Evolutionary conservation across 2,888 invertebrate species (phyloP), one percentile per base, ranked within the genome.

Genomic region (Plutella xylostella): DNA sequence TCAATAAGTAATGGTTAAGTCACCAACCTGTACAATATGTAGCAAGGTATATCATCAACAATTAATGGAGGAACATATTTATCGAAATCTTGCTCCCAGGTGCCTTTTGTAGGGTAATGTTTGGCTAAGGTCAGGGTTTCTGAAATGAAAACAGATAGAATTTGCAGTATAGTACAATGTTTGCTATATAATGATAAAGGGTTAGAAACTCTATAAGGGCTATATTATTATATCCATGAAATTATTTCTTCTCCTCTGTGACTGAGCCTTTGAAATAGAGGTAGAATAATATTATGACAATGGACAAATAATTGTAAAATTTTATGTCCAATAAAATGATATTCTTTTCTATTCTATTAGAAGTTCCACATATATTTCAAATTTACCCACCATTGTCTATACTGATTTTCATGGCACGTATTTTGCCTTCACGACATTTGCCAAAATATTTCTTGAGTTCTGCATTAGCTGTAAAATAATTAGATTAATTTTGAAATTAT

Each of bases 81-180:
- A 61, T 94, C 92, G 67, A 91, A 96, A 70, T 95, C 95, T 53
- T 91, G 90, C 56, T 95, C 93, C 95, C 95, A 96, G 50, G 89
- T 87, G 48, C 89, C 88, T 54, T 89, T 88, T 11, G 88, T 85
- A 50, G 91, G 88, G 46, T 88, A 85, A 46, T 88, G 86, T 47
- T 87, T 87, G 15, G 90, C 84, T 49, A 93, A 84, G 15, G 82
- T 77, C 35, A 96, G 73, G 77, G 94, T 90, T 76, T 96, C 95
- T 95, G 77, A 46, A 85, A 72, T 50, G 30, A 19, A 64, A 46
- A 21, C 37, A 37, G 11, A 17, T 9, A 14, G n/a, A n/a, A n/a
- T n/a, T n/a, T n/a, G n/a, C n/a, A n/a, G n/a, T n/a, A n/a, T n/a
- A n/a, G n/a, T n/a, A n/a, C n/a, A n/a, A n/a, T n/a, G n/a, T n/a